Evolutionary conservation across 2,797 vertebrate genomes (phyloP), one percentile per base, ranked within the genome.

Genomic region (Acestrorhynchus altus): DNA sequence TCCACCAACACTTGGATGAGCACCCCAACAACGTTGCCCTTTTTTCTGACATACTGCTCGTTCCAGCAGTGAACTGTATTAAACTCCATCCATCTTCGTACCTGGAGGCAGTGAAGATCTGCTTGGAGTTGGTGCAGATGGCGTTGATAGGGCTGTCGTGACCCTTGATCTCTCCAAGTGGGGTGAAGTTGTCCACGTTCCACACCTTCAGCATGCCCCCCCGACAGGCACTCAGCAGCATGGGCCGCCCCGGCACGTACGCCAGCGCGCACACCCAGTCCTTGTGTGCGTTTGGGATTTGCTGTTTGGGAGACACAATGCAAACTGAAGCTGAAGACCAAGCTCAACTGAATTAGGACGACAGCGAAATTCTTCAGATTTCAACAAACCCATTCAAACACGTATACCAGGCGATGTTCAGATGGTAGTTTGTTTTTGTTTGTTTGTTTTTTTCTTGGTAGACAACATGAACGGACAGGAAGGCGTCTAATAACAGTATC

Each of bases 51-150:
- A 16, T 16, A 9, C 9, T 13, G 20, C 8, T 56, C 11, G 11
- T 31, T 31, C 1, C 56, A 31, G 56, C 13, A 6, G 0, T 31
- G 13, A 59, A 15, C 0, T 26, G 4, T 26, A 2, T 35, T 35
- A 57, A 57, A 16, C 16, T 7, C 16, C 39, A 6, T 2, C 2
- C 2, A 6, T 8, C 18, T 22, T 16, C 91, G 83, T 92, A 99
- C 98, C 96, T 99, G 92, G 98, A 99, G 22, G 97, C 98, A 0
- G 97, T 99, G 88, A 99, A 99, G 89, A 99, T 95, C 87, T 98
- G 96, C 89, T 93, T 95, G 12, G 94, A 92, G 86, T 99, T 99
- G 92, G 96, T 95, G 83, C 96, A 99, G 91, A 97, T 95, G 90
- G 97, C 98, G 0, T 99, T 99, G 88, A 99, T 98, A 82, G 98